Evolutionary conservation across 2,113 vertebrate species (phyloP), one percentile per base, ranked within the genome.

Genomic region (Dermatemys mawii): DNA sequence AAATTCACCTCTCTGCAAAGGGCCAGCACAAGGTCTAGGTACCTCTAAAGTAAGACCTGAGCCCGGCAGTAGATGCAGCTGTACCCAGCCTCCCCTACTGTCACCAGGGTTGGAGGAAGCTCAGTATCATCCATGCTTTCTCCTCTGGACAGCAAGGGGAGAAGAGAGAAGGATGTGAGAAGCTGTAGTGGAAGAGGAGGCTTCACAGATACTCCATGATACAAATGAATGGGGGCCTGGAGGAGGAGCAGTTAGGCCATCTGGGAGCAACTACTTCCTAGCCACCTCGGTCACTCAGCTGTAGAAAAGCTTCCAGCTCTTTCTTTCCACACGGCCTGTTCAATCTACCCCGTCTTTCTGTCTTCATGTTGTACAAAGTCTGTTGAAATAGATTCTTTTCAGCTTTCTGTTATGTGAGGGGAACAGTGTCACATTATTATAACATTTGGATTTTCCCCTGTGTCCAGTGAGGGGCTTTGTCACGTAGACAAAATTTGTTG

Each of bases 361-460:
- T 75, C 21, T 75, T 17, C 70, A 26, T 26, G 17, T 75, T 75
- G 6, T 67, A 26, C 21, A 41, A 2, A 41, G 70, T 73, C 4
- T 44, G n/a, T 73, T 24, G n/a, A 41, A 41, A 44, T 22, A 44
- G 21, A 41, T 10, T 38, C 21, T 84, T 90, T 90, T 89, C 60
- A 10, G 88, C 92, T 92, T 93, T 22, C 2, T 38, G 10, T 67
- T 84, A 50, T 90, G 0, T 83, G 86, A 50, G 0, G 0, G 44
- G 29, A 90, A 83, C 51, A 93, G 21, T 83, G 9, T 4, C 83
- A 78, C 29, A 27, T 81, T 92, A 32, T 38, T 84, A 5, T 32
- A 86, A 84, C 44, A 88, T 78, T 49, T 84, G 53, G 5, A 0
- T 91, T 83, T 78, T 21, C 19, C 17, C 16, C 0, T 60, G 38